Evolutionary conservation across 2,888 invertebrate genomes (phyloP).

Genomic region (Tenthredo notha): DNA sequence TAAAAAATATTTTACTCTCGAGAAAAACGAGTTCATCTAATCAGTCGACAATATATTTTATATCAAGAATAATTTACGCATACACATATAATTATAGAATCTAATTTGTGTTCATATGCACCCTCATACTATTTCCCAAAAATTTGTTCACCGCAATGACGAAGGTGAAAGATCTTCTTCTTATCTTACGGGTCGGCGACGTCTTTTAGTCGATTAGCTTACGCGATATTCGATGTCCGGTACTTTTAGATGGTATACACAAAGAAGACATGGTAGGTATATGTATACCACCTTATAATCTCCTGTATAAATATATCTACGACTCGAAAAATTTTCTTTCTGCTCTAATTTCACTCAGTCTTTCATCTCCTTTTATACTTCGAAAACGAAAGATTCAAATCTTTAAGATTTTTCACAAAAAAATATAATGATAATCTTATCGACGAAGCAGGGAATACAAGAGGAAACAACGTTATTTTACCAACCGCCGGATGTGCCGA

Average conservation of each 20-base stretch:
- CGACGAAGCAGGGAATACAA: background rate
- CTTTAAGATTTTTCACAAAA: background rate
- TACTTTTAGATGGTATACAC: constrained; percentile 6
- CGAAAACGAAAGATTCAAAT: background rate
- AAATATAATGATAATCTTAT: background rate
- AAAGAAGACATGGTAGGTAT: no score
- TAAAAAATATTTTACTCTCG: constrained; percentile 9
- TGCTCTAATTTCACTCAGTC: background rate
- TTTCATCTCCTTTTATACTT: background rate
- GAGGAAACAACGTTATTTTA: constrained; percentile 14
- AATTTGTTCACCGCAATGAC: background rate
- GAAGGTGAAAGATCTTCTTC: constrained; percentile 1
- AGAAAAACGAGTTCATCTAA: no score
- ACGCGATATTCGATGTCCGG: background rate
- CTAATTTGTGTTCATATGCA: background rate
- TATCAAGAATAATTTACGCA: background rate
- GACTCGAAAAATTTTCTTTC: background rate
- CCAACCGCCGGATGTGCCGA: constrained; percentile 40
- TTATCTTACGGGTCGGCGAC: constrained; percentile 17
- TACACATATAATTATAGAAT: background rate
- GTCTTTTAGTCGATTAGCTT: background rate
- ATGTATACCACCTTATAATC: no score
- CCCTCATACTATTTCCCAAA: background rate
- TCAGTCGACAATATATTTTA: background rate
- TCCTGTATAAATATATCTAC: background rate